phyloP scores from a whole-genome alignment of 2,113 vertebrate species.

The Paradoxurus hermaphroditus region DNA sequence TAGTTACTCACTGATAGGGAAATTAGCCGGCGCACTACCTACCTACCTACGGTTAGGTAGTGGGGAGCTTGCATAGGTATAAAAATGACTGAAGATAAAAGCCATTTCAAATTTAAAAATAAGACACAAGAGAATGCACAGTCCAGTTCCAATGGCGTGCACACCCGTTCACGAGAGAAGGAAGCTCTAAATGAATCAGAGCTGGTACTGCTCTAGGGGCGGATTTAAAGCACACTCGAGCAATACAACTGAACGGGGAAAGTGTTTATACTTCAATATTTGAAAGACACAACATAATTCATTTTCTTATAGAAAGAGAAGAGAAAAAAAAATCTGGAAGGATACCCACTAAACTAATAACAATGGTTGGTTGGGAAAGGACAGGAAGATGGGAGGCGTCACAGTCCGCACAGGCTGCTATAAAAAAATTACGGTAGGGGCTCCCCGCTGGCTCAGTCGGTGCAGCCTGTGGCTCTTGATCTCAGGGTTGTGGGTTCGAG shows the following conservation, averaged over 20 bases:
- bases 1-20: fast-evolving
- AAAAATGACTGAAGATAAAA: not conserved
- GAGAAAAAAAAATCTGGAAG: not conserved
- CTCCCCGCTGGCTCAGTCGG: not conserved
- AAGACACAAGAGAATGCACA: not conserved
- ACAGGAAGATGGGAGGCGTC: not conserved
- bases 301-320: not conserved
- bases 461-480: not conserved
- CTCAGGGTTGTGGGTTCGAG: not conserved
- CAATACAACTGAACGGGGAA: not conserved
- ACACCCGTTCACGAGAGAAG: fast-evolving
- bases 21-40: fast-evolving
- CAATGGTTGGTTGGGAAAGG: not conserved
- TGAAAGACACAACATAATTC: not conserved
- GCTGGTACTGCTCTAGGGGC: fast-evolving
- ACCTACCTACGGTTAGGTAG: not conserved
- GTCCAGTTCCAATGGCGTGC: fast-evolving
- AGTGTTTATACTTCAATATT: not conserved
- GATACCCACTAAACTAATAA: not conserved
- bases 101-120: too few species aligned
- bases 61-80: fast-evolving
- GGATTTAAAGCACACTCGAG: not conserved
- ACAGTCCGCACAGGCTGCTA: not conserved
- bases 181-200: too few species aligned
- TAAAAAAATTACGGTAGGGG: not conserved